phyloP scores from a whole-genome alignment of 2,888 invertebrate species.

The Holacanthella duospinosa region DNA sequence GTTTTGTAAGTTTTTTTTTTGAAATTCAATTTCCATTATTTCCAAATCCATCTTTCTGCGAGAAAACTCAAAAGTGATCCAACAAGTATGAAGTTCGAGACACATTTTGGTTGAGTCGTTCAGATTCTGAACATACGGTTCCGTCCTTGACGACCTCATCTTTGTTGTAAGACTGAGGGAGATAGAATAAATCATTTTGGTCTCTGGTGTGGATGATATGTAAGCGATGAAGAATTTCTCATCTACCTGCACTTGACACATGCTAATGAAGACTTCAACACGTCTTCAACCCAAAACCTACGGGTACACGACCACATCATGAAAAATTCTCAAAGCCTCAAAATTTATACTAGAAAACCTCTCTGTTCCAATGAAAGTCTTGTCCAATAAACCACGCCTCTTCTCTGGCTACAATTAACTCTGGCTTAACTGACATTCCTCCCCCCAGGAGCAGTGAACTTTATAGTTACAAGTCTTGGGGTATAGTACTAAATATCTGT shows the following conservation, averaged over 20 bases:
- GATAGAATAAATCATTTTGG: not conserved
- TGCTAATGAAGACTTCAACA: conserved; percentile 5
- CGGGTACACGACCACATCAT: not conserved
- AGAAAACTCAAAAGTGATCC: not conserved
- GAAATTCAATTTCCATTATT: not conserved
- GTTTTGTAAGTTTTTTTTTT: too few species aligned
- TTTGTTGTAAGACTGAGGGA: not conserved
- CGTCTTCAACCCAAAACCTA: not conserved
- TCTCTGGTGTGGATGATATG: not conserved
- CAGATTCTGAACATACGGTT: not conserved
- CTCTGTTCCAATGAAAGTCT: too few species aligned
- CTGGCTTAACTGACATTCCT: too few species aligned
- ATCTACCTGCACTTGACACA: conserved; percentile 4
- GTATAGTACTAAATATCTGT: too few species aligned
- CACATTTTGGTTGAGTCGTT: not conserved
- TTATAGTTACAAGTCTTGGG: too few species aligned
- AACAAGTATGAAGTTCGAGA: not conserved
- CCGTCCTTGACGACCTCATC: not conserved
- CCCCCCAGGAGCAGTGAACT: too few species aligned
- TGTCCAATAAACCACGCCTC: too few species aligned
- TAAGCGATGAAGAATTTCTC: not conserved
- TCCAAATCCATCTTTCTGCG: not conserved
- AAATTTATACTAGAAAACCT: too few species aligned
- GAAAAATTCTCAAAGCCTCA: not conserved
- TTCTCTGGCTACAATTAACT: too few species aligned